Base-by-base conservation (phyloP, 2,797 vertebrate species). In the Premnoplex brunnescens region DNA sequence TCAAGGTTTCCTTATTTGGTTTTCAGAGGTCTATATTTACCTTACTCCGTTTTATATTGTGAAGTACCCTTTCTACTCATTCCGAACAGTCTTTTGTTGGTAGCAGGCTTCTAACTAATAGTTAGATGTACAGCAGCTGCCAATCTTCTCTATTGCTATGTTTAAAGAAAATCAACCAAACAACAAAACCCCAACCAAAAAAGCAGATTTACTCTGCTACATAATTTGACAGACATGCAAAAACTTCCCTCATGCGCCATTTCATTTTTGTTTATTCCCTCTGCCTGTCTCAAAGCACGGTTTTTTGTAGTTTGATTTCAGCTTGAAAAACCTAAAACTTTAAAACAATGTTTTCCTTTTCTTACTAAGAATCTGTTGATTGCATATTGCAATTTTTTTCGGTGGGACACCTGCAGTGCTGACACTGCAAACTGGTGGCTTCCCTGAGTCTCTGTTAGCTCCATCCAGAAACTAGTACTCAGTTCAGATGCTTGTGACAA, bases 1-100 rank as follows among this genome's bases (percentile, higher is more conserved):
- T 93, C 95, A 96, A 88, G 76, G 95, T 89, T 94, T 91, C 54
- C 48, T 94, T 96, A 90, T 94, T 93, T 97, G 87, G 88, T 97
- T 96, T 97, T 96, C 92, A 85, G 74, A 82, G 80, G 83, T 86
- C 76, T 94, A 10, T 96, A 93, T 96, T 96, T 95, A 96, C 89
- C 41, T 56, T 82, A 27, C 62, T 83, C 28, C 7, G 1, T 88
- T 88, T 94, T 94, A 94, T 75, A 67, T 71, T 78, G 76, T 81
- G 71, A 88, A 86, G 76, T 63, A 75, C 44, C 34, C 88, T 95
- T 95, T 96, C 79, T 93, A 71, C 67, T 81, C 37, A n/a, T 46
- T 82, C 46, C 55, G 67, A 88, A 81, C 64, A 81, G 36, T 48
- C 28, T 86, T 71, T 96, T 88, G 87, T 93, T 89, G 67, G 79